Percentiles rank a stretch among this genome's conserved stretches.
Conservation (phyloP, 2,797 vertebrate genomes). For the Crenichthys baileyi region DNA sequence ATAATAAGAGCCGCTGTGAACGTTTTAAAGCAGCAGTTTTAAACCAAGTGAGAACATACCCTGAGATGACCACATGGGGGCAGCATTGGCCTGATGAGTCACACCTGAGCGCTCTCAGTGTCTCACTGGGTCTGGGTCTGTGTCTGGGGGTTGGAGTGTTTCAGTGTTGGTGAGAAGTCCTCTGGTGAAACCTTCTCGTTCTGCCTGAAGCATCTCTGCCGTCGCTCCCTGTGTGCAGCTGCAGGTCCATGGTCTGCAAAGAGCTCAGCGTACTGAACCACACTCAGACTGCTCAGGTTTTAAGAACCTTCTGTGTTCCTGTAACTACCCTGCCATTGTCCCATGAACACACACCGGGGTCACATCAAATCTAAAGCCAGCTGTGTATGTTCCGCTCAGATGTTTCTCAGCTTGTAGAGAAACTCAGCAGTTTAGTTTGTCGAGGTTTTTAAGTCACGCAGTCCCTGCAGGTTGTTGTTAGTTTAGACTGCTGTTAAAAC, state of each 20-base stretch:
- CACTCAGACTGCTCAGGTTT: neutral
- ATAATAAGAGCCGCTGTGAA: neutral
- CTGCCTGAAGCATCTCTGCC: too few species aligned
- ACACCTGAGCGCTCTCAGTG: neutral
- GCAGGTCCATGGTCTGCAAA: too few species aligned
- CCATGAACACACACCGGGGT: too few species aligned
- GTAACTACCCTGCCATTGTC: neutral
- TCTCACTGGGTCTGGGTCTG: neutral
- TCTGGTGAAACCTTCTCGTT: too few species aligned
- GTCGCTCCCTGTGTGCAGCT: too few species aligned
- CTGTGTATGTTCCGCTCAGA: too few species aligned
- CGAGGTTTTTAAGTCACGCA: too few species aligned
- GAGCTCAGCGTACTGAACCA: neutral
- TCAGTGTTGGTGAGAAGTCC: neutral
- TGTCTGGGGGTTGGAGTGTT: neutral
- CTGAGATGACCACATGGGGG: conserved; percentile 1
- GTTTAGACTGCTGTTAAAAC: too few species aligned
- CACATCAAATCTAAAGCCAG: too few species aligned
- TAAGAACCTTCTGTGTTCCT: neutral
- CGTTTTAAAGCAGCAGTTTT: neutral
- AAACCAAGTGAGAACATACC: neutral
- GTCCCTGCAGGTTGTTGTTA: too few species aligned
- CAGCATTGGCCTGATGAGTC: neutral
- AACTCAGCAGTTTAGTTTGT: too few species aligned
- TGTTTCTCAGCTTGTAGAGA: too few species aligned